These are phyloP conservation scores for Eulemur macaco DNA, from an alignment of 2,113 vertebrate genomes.

Conservation along the genomic window DNA sequence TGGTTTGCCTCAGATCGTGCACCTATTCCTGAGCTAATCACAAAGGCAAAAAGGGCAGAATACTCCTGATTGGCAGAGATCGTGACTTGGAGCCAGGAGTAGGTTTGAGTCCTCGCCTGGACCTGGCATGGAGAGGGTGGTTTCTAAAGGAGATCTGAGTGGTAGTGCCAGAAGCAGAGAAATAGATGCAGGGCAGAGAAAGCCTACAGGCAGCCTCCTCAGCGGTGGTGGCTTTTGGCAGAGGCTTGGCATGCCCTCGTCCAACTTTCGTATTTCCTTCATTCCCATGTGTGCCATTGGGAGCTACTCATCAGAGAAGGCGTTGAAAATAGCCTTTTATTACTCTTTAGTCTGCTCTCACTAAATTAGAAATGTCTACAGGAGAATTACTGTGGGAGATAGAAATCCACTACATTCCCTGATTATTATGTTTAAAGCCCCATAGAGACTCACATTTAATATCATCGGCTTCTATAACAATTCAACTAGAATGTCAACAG, in stretches of 20 bases:
- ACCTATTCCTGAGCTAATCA: not conserved
- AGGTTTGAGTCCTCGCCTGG: not conserved
- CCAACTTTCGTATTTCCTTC: not conserved
- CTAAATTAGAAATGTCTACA: slow-evolving; percentile 38
- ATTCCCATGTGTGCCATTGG: not conserved
- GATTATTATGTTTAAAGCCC: not conserved
- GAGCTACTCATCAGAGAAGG: not conserved
- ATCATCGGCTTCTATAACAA: slow-evolving; percentile 38
- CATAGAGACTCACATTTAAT: slow-evolving; percentile 52
- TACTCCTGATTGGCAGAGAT: not conserved
- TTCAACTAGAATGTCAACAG: slow-evolving; percentile 20
- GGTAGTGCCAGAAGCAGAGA: not conserved
- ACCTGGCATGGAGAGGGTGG: not conserved
- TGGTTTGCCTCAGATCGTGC: not conserved
- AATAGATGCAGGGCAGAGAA: not conserved
- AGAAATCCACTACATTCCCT: not conserved
- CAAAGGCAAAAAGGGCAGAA: not conserved
- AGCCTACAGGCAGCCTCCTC: not conserved
- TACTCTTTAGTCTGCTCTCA: slow-evolving; percentile 8
- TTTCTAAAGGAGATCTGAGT: not conserved
- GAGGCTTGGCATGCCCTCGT: not conserved
- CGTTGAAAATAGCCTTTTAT: not conserved
- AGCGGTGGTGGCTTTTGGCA: not conserved
- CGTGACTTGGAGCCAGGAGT: not conserved
- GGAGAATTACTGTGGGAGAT: slow-evolving; percentile 11